phyloP scores from a whole-genome alignment of 2,888 invertebrate genomes.

The Dryadula phaetusa region DNA sequence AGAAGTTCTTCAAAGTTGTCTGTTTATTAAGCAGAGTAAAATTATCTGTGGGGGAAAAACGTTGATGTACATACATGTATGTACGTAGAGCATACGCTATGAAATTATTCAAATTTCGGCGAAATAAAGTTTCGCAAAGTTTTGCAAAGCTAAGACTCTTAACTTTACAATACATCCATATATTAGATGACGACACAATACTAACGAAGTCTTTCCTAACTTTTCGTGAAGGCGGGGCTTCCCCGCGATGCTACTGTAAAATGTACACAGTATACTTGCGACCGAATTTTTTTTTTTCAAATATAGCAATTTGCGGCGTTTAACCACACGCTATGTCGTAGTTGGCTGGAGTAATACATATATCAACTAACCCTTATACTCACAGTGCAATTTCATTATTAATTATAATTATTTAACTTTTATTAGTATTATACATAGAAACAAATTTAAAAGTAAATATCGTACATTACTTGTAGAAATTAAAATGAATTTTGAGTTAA shows the following conservation, averaged over 20 bases:
- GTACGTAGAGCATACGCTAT: slow-evolving; percentile 32
- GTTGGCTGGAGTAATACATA: too few species aligned
- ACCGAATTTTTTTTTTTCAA: too few species aligned
- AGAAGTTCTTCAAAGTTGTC: neutral
- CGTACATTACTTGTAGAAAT: too few species aligned
- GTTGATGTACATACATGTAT: slow-evolving; percentile 20
- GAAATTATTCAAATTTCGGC: slow-evolving; percentile 40
- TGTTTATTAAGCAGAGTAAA: neutral
- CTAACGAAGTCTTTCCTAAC: slow-evolving; percentile 53
- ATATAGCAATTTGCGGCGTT: too few species aligned
- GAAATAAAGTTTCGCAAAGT: slow-evolving; percentile 44
- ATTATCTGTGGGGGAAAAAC: slow-evolving; percentile 7
- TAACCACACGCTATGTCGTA: too few species aligned
- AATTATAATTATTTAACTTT: too few species aligned
- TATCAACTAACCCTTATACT: too few species aligned
- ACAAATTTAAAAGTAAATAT: too few species aligned
- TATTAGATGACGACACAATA: slow-evolving; percentile 59
- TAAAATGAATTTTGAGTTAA: too few species aligned
- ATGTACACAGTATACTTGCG: slow-evolving; percentile 14
- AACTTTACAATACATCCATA: slow-evolving; percentile 55
- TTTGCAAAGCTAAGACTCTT: slow-evolving; percentile 51
- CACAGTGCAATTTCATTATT: too few species aligned
- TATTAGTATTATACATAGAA: too few species aligned
- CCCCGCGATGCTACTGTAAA: slow-evolving; percentile 17
- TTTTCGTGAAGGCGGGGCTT: slow-evolving; percentile 35